Evolutionary conservation across 2,797 vertebrate genomes (phyloP), one percentile per base, ranked within the genome.

Genomic region (Hoplostethus mediterraneus): DNA sequence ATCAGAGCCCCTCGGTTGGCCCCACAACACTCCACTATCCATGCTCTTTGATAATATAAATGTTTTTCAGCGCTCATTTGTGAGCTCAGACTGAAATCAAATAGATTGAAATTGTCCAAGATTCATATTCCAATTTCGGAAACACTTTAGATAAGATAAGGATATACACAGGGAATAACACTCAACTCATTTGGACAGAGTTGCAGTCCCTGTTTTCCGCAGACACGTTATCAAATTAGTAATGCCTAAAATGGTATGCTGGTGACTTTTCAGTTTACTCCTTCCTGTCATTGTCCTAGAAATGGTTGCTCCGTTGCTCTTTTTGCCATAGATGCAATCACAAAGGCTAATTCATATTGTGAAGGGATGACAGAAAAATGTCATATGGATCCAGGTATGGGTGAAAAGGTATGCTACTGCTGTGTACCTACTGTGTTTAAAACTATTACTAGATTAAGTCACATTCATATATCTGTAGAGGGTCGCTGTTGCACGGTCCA

Each of bases 101-200:
- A 82, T 44, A 52, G 33, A 79, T 79, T 79, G 10, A 82, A 72
- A 82, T 48, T 64, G 51, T 79, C 40, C 48, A 68, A 77, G 52
- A 83, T 73, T 76, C 28, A 44, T 55, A 65, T 85, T 83, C 73
- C 31, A 83, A 69, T 76, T 69, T 61, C 17, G 65, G 65, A 76
- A 73, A 64, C 31, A 62, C 21, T 30, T 63, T 53, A 81, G 79
- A 85, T 83, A 63, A 79, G 74, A 80, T 51, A 69, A 75, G 44
- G 67, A 21, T 21, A 58, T 31, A 60, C 5, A 59, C 28, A 69
- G 47, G 63, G 49, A 68, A 66, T 62, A 44, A 49, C 42, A 57
- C 71, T 71, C 59, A 83, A 81, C 48, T 57, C 42, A 56, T 73
- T 72, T 73, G 48, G 66, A 79, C 73, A 71, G 56, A 77, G 65